Percentiles rank a stretch among this genome's conserved stretches.
phyloP scores from a whole-genome alignment of 1,140 invertebrate genomes.

The Antheraea mylitta region DNA sequence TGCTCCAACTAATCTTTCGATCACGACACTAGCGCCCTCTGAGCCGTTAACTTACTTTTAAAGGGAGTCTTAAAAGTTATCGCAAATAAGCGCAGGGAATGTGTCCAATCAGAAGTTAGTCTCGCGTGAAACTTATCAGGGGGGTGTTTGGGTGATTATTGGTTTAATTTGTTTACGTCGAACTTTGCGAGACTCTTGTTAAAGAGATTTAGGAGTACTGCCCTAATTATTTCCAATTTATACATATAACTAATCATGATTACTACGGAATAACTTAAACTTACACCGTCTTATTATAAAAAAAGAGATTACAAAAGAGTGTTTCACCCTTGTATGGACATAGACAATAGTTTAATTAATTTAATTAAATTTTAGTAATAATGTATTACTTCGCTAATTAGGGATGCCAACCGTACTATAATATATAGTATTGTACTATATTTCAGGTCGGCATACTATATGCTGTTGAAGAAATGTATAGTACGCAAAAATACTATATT shows the following conservation, averaged over 20 bases:
- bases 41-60: conserved; percentile 14
- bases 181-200: background rate
- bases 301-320: too few species aligned
- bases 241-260: background rate
- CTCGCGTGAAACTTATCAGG: conserved; percentile 11
- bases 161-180: conserved; percentile 6
- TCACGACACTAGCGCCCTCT: conserved; percentile 13
- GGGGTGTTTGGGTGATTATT: conserved; percentile 6
- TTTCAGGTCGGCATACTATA: too few species aligned
- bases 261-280: too few species aligned
- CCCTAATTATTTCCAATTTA: background rate
- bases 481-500: too few species aligned
- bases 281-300: too few species aligned
- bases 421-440: too few species aligned
- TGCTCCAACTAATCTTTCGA: conserved; percentile 12
- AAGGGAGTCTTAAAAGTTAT: conserved; percentile 15
- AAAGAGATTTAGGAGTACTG: background rate
- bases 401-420: too few species aligned
- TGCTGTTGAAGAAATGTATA: too few species aligned
- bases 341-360: too few species aligned
- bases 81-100: conserved; percentile 15
- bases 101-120: conserved; percentile 17
- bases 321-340: too few species aligned
- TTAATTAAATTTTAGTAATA: too few species aligned
- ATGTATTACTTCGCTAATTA: too few species aligned